Conservation (phyloP, 1,140 invertebrate genomes). For the Leucophenga varia region DNA sequence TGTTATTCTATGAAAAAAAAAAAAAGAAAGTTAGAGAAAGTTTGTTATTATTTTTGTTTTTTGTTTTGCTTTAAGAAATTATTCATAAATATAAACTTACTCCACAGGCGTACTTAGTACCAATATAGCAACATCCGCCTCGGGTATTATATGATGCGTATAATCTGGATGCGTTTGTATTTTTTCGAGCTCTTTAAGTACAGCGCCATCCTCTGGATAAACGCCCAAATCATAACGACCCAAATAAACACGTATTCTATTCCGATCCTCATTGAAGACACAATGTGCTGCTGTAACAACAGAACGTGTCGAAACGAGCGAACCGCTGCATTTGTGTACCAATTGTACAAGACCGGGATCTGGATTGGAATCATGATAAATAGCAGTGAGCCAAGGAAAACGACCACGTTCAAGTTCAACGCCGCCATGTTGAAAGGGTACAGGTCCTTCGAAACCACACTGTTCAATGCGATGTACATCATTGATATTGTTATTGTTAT, state of each 20-base stretch:
- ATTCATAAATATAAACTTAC: conserved; percentile 4
- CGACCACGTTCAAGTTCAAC: conserved; percentile 60
- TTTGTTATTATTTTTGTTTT: neutral
- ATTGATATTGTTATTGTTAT: too few species aligned
- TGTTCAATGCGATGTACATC: too few species aligned
- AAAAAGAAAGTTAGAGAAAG: neutral
- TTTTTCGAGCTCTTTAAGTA: conserved; percentile 15
- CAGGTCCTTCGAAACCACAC: conserved; percentile 30
- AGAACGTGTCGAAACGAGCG: conserved; percentile 29
- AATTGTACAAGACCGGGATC: conserved; percentile 17
- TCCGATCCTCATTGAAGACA: conserved; percentile 15
- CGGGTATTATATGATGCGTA: conserved; percentile 25
- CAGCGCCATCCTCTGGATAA: conserved; percentile 28
- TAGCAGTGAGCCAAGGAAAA: conserved; percentile 70
- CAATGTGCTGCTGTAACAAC: conserved; percentile 46
- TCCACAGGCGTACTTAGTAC: conserved; percentile 23
- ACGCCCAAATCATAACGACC: conserved; percentile 34
- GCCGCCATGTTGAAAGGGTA: conserved; percentile 58
- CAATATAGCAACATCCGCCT: conserved; percentile 42
- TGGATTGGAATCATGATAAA: conserved; percentile 55
- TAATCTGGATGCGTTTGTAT: conserved; percentile 37
- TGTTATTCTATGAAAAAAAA: conserved; percentile 12
- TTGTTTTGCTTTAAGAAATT: neutral
- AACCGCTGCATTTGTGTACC: conserved; percentile 30
- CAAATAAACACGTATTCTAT: conserved; percentile 28